Evolutionary conservation across 2,797 vertebrate genomes (phyloP), one percentile per base, ranked within the genome.

Genomic region (Micrastur ruficollis): DNA sequence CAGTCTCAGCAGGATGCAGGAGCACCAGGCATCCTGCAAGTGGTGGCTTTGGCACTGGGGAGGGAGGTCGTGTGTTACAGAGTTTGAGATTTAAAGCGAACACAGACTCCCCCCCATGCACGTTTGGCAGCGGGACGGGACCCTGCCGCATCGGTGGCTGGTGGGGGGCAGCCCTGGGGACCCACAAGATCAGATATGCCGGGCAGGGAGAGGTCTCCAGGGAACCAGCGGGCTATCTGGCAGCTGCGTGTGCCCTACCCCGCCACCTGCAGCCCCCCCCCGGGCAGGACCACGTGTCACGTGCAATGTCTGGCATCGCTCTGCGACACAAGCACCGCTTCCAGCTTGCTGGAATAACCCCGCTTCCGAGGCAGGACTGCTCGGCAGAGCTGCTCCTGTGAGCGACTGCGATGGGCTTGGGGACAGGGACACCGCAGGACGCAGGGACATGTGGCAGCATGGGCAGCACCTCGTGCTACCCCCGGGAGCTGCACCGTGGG

Each of bases 381-480:
- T 32, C 10, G 4, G 49, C 18, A 6, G 53, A 14, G 36, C 74
- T 52, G 36, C 11, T 25, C 59, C 36, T 46, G 14, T 1, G 8
- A 5, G 50, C 2, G 56, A 14, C 21, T 1, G 22, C 1, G 27
- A 9, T 14, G 58, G 81, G 40, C 4, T 5, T 2, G 8, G 34
- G 42, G 62, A 26, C 0, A 3, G 50, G 81, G 65, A 59, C 52
- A 14, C 6, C 1, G 4, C 1, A 5, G 34, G 31, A 63, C 29
- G 7, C 7, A 0, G 13, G 27, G 9, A 4, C 1, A 2, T 4
- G 31, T 1, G 29, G 81, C 3, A 5, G 40, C 5, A 2, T 6
- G 19, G 42, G 25, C 42, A 52, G 46, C 31, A 27, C 22, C 31
- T 34, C 2, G 1, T 42, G 62, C 17, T 10, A 9, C 56, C 20